These are phyloP conservation scores for Regulus satrapa DNA, from an alignment of 2,113 vertebrate genomes.

Conservation along the genomic window DNA sequence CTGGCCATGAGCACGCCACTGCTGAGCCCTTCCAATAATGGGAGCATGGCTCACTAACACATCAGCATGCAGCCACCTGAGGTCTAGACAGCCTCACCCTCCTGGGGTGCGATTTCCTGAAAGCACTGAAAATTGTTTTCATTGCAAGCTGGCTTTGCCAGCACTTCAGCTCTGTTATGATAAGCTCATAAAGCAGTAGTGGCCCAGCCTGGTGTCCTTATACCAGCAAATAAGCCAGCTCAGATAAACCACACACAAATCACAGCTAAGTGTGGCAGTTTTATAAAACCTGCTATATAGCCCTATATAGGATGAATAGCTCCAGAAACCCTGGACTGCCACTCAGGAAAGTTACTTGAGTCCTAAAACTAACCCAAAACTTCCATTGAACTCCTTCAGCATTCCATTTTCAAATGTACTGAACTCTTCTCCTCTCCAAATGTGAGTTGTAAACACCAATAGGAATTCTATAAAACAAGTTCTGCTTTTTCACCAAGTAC, in stretches of 20 bases:
- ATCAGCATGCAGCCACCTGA: not conserved
- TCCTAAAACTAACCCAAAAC: not conserved
- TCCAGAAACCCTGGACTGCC: not conserved
- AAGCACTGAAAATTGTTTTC: not conserved
- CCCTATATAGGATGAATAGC: not conserved
- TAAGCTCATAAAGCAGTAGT: not conserved
- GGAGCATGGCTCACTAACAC: not conserved
- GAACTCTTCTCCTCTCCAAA: not conserved
- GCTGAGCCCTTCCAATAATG: accelerated
- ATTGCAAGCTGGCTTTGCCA: not conserved
- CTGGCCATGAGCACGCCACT: not conserved
- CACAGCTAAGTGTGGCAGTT: not conserved
- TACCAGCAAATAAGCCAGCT: not conserved
- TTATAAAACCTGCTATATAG: not conserved
- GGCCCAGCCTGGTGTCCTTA: not conserved
- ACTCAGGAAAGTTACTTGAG: not conserved
- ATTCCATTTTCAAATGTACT: not conserved
- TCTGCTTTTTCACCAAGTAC: constrained; percentile 66
- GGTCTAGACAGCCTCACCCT: not conserved
- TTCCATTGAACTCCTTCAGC: not conserved
- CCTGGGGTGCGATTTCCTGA: not conserved
- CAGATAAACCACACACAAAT: not conserved
- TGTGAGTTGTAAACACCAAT: not conserved
- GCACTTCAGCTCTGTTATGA: not conserved
- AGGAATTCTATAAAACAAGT: constrained; percentile 19